These are phyloP conservation scores for Achatina immaculata DNA, from an alignment of 1,140 invertebrate genomes.

Conservation along the genomic window DNA sequence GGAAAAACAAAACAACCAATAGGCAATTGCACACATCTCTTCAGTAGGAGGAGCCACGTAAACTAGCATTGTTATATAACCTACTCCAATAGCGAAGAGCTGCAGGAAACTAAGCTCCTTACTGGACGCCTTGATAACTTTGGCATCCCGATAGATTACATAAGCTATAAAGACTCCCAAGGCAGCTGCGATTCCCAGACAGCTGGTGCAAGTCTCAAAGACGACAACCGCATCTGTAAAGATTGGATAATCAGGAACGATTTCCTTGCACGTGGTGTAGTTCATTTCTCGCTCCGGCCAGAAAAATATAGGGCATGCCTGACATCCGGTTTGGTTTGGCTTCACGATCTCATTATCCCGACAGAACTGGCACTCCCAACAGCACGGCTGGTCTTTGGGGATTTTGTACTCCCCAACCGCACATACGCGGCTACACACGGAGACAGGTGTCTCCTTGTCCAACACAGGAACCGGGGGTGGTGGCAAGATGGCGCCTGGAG, in stretches of 20 bases:
- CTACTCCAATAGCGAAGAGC: slow-evolving; percentile 88
- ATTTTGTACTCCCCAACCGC: slow-evolving; percentile 34
- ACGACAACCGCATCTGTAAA: slow-evolving; percentile 56
- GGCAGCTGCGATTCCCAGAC: slow-evolving; percentile 70
- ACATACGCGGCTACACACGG: slow-evolving; percentile 43
- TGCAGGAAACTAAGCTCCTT: slow-evolving; percentile 90
- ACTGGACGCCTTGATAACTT: slow-evolving; percentile 90
- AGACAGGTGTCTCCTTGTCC: slow-evolving; percentile 27
- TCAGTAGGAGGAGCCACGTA: slow-evolving; percentile 78
- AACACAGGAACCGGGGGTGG: not conserved
- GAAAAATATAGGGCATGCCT: slow-evolving; percentile 40
- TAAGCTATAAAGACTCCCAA: slow-evolving; percentile 75
- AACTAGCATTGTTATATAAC: slow-evolving; percentile 89
- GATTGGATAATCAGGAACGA: slow-evolving; percentile 40
- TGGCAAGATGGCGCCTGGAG: not conserved
- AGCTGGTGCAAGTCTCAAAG: slow-evolving; percentile 72
- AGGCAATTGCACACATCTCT: slow-evolving; percentile 70
- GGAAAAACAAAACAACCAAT: slow-evolving; percentile 83
- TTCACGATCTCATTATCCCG: slow-evolving; percentile 46
- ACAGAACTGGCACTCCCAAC: slow-evolving; percentile 41
- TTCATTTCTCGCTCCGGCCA: slow-evolving; percentile 70
- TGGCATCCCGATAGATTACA: slow-evolving; percentile 84
- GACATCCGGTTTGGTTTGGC: slow-evolving; percentile 47
- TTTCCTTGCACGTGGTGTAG: slow-evolving; percentile 73
- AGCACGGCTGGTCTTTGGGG: slow-evolving; percentile 24